Conservation (phyloP, 2,888 invertebrate genomes). For the Cantharis rustica region DNA sequence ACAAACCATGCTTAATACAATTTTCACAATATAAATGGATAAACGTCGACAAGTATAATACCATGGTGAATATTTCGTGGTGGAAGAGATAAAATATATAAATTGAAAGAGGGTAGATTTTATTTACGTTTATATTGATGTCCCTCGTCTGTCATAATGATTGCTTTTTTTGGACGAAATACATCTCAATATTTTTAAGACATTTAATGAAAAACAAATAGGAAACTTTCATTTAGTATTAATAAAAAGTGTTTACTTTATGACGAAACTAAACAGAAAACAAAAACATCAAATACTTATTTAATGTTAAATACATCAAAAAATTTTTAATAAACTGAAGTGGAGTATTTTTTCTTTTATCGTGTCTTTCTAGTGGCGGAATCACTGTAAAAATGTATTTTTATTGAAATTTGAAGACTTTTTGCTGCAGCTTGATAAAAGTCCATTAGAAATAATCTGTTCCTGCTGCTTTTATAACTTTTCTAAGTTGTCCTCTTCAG, state of each 20-base stretch:
- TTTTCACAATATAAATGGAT: not conserved
- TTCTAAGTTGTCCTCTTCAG: not conserved
- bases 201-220: not conserved
- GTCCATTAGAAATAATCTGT: not conserved
- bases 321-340: not conserved
- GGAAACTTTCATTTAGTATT: not conserved
- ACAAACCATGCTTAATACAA: not conserved
- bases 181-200: not conserved
- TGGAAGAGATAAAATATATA: conserved; percentile 30
- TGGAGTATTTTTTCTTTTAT: not conserved
- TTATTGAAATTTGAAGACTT: not conserved
- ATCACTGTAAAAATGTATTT: not conserved
- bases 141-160: conserved; percentile 3
- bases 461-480: not conserved
- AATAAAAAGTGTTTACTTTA: not conserved
- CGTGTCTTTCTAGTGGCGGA: not conserved
- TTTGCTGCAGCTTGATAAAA: not conserved
- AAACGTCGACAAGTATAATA: conserved; percentile 12
- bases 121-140: conserved; percentile 15
- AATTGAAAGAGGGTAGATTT: conserved; percentile 20
- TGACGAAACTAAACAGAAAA: not conserved
- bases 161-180: not conserved
- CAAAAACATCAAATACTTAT: not conserved
- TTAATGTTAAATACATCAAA: not conserved
- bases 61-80: conserved; percentile 17